These are phyloP conservation scores for Lamellibrachia columna DNA, from an alignment of 2,888 invertebrate species.

Conservation along the genomic window DNA sequence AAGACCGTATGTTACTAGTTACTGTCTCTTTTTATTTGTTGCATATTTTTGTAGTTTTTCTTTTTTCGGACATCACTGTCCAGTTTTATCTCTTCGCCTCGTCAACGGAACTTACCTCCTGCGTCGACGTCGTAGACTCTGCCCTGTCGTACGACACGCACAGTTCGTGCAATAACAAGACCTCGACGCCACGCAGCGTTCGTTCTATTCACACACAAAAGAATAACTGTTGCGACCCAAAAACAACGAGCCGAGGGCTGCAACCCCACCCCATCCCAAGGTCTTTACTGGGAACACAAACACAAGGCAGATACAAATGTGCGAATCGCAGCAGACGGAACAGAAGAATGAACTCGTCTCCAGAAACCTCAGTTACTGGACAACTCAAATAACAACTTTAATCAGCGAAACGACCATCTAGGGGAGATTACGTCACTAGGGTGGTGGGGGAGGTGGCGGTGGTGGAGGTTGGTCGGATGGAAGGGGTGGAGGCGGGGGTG, in stretches of 20 bases:
- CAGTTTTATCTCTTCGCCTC: background rate
- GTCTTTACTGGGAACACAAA: background rate
- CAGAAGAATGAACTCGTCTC: too few species aligned
- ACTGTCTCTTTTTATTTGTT: constrained; percentile 5
- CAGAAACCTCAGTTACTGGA: background rate
- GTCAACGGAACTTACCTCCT: background rate
- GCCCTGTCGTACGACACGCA: background rate
- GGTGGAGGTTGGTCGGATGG: background rate
- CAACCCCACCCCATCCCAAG: background rate
- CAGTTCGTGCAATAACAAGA: background rate
- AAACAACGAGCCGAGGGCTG: background rate
- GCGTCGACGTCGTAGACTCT: background rate
- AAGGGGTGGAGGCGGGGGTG: background rate
- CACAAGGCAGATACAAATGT: background rate
- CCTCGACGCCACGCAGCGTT: background rate
- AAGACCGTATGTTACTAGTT: background rate
- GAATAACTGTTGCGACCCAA: constrained; percentile 16
- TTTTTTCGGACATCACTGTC: background rate
- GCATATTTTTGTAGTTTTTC: background rate
- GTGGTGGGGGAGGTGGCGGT: background rate
- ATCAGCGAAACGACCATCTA: background rate
- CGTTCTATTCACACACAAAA: background rate
- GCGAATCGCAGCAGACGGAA: background rate
- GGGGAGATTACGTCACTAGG: background rate
- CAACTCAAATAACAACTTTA: background rate